Conservation (phyloP, 2,888 invertebrate species). For the Xestia ashworthii region DNA sequence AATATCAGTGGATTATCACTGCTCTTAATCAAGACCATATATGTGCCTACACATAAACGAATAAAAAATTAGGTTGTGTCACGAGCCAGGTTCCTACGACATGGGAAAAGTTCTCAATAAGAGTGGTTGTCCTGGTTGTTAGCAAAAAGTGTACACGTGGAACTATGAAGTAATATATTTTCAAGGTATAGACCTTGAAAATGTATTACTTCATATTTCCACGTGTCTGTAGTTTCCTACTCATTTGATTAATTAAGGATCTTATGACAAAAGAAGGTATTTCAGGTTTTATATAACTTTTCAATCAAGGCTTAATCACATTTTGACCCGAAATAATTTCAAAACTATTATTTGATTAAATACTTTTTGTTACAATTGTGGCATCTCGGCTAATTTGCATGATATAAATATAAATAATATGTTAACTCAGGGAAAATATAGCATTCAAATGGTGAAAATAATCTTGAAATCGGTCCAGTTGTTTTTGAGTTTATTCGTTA, state of each 20-base stretch:
- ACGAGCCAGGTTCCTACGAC: not conserved
- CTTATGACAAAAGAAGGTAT: not conserved
- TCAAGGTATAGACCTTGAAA: too few relatives aligned
- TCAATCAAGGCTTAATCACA: not conserved
- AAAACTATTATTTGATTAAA: not conserved
- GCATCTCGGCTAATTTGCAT: too few relatives aligned
- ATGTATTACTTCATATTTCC: too few relatives aligned
- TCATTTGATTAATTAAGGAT: not conserved
- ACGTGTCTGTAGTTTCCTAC: too few relatives aligned
- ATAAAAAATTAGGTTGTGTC: not conserved
- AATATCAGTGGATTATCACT: not conserved
- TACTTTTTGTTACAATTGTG: not conserved
- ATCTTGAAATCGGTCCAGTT: too few relatives aligned
- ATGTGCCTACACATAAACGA: not conserved
- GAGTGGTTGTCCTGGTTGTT: too few relatives aligned
- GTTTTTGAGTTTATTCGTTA: too few relatives aligned
- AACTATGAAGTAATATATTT: not conserved
- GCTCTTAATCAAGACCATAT: not conserved
- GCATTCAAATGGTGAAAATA: too few relatives aligned
- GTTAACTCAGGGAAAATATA: too few relatives aligned
- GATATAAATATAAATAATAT: too few relatives aligned
- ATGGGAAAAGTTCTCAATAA: too few relatives aligned
- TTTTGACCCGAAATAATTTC: not conserved
- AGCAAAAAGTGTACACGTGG: not conserved
- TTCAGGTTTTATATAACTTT: not conserved